Conservation (phyloP, 2,888 invertebrate species). For the Metopia argyrocephala region DNA sequence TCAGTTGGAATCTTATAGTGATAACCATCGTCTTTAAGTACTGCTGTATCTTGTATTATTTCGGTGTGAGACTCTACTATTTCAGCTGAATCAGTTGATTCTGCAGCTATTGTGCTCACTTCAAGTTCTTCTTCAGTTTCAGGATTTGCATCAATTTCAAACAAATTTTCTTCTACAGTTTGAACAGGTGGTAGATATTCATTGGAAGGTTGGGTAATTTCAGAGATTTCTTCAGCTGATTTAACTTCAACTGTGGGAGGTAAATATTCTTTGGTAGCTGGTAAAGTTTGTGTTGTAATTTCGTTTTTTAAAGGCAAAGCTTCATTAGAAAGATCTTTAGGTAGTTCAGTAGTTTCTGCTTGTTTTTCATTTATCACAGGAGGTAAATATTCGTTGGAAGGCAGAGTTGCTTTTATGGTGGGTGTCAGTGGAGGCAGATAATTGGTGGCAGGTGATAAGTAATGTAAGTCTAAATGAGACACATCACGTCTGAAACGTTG, state of each 20-base stretch:
- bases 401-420: conserved; percentile 5
- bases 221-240: conserved; percentile 46
- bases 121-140: neutral
- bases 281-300: neutral
- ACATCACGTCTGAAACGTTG: conserved; percentile 71
- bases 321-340: conserved; percentile 64
- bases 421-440: conserved; percentile 30
- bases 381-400: neutral
- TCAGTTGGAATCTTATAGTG: conserved; percentile 71
- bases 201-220: conserved; percentile 46
- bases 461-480: conserved; percentile 70
- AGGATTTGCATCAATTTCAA: conserved; percentile 61
- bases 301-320: neutral
- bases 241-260: neutral
- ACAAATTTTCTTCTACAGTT: conserved; percentile 28
- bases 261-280: conserved; percentile 30
- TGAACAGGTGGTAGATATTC: conserved; percentile 25
- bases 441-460: conserved; percentile 59
- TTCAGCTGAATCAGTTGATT: neutral
- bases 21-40: conserved; percentile 71
- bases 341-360: conserved; percentile 56
- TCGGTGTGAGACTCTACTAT: conserved; percentile 41
- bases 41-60: conserved; percentile 62
- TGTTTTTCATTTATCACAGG: conserved; percentile 44
- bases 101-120: neutral